Percentiles rank a stretch among this genome's conserved stretches.
phyloP scores from a whole-genome alignment of 30 jellyfish, hydroid and myxozoan genomes.

The Cassiopea andromeda region DNA sequence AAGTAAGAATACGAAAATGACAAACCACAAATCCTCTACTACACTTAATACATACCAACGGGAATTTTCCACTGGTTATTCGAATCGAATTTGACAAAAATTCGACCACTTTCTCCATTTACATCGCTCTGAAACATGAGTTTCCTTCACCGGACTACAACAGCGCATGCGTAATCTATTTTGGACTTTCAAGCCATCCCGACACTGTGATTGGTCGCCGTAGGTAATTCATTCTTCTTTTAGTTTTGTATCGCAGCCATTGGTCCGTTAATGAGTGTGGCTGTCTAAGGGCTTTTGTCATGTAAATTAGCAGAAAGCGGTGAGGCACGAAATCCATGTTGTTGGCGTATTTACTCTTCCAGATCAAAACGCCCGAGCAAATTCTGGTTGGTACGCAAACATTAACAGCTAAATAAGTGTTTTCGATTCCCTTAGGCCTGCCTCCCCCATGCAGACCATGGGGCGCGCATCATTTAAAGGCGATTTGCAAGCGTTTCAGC shows the following conservation, averaged over 20 bases:
- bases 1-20: background rate
- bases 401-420: background rate
- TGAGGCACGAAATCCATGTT: conserved; percentile 28
- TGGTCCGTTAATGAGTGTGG: conserved; percentile 48
- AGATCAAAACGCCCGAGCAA: background rate
- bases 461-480: no score
- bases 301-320: conserved; percentile 45
- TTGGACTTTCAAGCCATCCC: conserved; percentile 50
- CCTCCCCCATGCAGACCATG: no score
- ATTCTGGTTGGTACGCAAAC: background rate
- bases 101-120: background rate
- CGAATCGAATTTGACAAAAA: conserved; percentile 10
- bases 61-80: conserved; percentile 1
- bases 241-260: conserved; percentile 20
- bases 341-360: background rate
- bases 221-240: conserved; percentile 61
- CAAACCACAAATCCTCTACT: background rate
- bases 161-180: conserved; percentile 80
- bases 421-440: no score
- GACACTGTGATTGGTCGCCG: conserved; percentile 72
- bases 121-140: conserved; percentile 8
- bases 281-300: conserved; percentile 48
- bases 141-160: conserved; percentile 21
- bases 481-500: no score
- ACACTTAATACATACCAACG: background rate